A percentile compares a stretch with the other conserved stretches of the same genome.
Evolutionary conservation across 2,888 invertebrate genomes (phyloP).

Genomic region (Poecilus cupreus): DNA sequence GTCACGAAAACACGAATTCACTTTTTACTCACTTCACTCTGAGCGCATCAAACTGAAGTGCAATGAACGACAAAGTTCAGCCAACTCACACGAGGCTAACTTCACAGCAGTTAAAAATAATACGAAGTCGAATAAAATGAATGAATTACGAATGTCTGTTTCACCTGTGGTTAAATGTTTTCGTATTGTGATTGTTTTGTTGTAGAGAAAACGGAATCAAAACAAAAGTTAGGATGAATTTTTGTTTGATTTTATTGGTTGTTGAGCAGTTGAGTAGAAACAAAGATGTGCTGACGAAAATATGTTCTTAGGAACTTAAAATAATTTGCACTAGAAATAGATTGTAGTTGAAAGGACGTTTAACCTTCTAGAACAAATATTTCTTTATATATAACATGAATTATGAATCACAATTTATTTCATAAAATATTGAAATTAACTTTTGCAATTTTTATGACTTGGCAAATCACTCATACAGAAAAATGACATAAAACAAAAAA

Average conservation of each 20-base stretch:
- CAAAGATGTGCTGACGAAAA: background rate
- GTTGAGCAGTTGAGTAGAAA: background rate
- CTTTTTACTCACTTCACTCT: slow-evolving; percentile 1
- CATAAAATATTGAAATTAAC: too few species aligned
- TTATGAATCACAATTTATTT: too few species aligned
- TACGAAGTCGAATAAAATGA: background rate
- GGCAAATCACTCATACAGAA: too few species aligned
- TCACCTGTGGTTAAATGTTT: background rate
- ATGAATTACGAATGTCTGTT: background rate
- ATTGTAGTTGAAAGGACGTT: background rate
- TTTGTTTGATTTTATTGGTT: background rate
- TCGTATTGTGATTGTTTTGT: background rate
- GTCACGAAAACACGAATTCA: background rate
- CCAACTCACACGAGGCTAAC: slow-evolving; percentile 6
- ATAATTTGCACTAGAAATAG: background rate
- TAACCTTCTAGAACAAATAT: background rate
- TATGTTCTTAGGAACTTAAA: background rate
- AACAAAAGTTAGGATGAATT: background rate
- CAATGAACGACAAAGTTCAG: slow-evolving; percentile 24
- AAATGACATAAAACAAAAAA: too few species aligned
- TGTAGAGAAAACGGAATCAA: background rate
- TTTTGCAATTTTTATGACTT: too few species aligned
- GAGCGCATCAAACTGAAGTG: background rate
- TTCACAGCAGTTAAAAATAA: slow-evolving; percentile 20
- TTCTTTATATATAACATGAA: background rate